phyloP scores from a whole-genome alignment of 2,113 vertebrate species.

The Crypturellus undulatus region DNA sequence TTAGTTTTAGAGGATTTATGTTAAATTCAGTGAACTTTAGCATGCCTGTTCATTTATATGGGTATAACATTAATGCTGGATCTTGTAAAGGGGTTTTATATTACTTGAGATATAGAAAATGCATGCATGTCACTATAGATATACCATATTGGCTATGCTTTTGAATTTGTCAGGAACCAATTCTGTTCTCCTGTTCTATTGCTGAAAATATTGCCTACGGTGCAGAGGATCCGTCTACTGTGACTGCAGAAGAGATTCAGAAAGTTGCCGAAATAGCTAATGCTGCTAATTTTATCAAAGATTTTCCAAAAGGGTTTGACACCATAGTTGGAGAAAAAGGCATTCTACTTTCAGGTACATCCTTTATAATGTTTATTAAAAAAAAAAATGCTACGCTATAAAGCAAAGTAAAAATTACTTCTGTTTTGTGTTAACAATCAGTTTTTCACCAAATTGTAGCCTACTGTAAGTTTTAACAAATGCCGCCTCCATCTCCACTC shows the following conservation, averaged over 20 bases:
- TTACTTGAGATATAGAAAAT: not conserved
- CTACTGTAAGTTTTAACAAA: not conserved
- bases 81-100: not conserved
- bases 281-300: conserved; percentile 86
- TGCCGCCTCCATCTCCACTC: not conserved
- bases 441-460: not conserved
- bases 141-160: not conserved
- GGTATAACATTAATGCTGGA: not conserved
- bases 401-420: not conserved
- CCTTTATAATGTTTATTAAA: not conserved
- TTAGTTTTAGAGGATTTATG: not conserved
- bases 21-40: not conserved
- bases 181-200: conserved; percentile 96
- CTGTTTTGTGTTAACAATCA: not conserved
- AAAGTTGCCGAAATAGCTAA: conserved; percentile 90
- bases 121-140: not conserved
- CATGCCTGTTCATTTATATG: not conserved
- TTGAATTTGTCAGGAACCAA: conserved; percentile 85
- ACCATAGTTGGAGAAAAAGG: conserved; percentile 97
- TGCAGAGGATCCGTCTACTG: conserved; percentile 81
- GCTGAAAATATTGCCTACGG: conserved; percentile 97
- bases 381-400: not conserved
- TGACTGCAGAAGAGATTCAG: conserved; percentile 85
- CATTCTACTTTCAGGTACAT: conserved; percentile 91
- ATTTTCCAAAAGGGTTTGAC: conserved; percentile 90